Evolutionary conservation across 2,888 invertebrate genomes (phyloP).

Genomic region (Drosophila nr. medialis): DNA sequence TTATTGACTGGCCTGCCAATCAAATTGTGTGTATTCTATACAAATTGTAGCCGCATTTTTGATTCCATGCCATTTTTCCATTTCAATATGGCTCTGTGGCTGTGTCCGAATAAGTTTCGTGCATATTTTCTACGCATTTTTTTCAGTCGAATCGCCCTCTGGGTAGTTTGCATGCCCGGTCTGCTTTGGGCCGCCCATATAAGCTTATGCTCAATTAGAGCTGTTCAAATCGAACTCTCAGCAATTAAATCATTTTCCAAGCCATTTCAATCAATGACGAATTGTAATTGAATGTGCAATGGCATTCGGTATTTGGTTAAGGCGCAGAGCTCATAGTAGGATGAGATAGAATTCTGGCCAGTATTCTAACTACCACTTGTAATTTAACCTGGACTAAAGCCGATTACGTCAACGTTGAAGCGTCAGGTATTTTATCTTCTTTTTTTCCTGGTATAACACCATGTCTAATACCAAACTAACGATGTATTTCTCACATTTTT

Average conservation of each 20-base stretch:
- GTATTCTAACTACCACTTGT: slow-evolving; percentile 39
- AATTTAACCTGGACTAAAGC: slow-evolving; percentile 79
- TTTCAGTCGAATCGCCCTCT: slow-evolving; percentile 39
- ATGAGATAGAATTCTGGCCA: slow-evolving; percentile 34
- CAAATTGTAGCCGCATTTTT: slow-evolving; percentile 75
- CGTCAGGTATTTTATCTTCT: slow-evolving; percentile 43
- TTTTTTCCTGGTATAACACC: slow-evolving; percentile 1
- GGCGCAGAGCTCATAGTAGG: neutral
- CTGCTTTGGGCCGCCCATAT: slow-evolving; percentile 14
- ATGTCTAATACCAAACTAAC: slow-evolving; percentile 50
- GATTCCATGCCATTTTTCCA: slow-evolving; percentile 58
- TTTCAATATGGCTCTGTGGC: slow-evolving; percentile 41
- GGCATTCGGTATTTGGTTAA: neutral
- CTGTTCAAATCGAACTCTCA: slow-evolving; percentile 59
- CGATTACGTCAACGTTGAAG: slow-evolving; percentile 67
- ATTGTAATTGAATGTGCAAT: slow-evolving; percentile 51
- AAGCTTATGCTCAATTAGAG: slow-evolving; percentile 73
- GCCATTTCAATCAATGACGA: slow-evolving; percentile 68
- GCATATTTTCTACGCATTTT: slow-evolving; percentile 61
- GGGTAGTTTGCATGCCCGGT: slow-evolving; percentile 6
- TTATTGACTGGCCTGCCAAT: slow-evolving; percentile 77
- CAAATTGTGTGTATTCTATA: slow-evolving; percentile 67
- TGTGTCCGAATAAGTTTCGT: slow-evolving; percentile 69
- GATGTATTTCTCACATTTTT: slow-evolving; percentile 42
- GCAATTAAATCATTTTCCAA: slow-evolving; percentile 78